These are phyloP conservation scores for Epinotia nisella DNA, from an alignment of 2,888 invertebrate species.

Conservation along the genomic window DNA sequence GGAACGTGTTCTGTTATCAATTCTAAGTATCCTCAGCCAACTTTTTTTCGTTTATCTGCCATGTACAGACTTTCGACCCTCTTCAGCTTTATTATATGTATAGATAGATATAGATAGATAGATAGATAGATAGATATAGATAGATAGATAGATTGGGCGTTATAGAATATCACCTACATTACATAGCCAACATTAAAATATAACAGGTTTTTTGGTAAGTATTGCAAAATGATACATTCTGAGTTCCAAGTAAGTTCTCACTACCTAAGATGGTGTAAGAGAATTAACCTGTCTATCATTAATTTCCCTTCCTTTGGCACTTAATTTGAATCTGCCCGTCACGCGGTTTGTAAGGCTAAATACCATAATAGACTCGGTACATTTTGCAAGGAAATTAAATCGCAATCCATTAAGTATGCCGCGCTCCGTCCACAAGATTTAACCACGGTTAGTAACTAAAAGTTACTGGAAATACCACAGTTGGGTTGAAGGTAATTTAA, in stretches of 20 bases:
- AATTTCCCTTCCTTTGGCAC: slow-evolving; percentile 10
- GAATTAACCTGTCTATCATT: slow-evolving; percentile 1
- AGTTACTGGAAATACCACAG: slow-evolving; percentile 10
- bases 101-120: too few relatives aligned
- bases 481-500: not conserved
- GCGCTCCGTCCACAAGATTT: slow-evolving; percentile 17
- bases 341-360: slow-evolving; percentile 28
- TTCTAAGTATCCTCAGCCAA: too few relatives aligned
- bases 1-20: too few relatives aligned
- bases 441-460: slow-evolving; percentile 14
- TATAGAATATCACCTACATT: too few relatives aligned
- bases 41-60: too few relatives aligned
- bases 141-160: too few relatives aligned
- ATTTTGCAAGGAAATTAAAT: slow-evolving; percentile 34
- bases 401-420: slow-evolving; percentile 20
- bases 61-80: too few relatives aligned
- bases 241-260: not conserved
- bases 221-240: not conserved
- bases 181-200: too few relatives aligned
- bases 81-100: too few relatives aligned
- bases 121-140: too few relatives aligned
- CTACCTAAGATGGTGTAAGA: not conserved
- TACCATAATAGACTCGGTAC: slow-evolving; percentile 3
- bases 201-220: too few relatives aligned
- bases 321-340: slow-evolving; percentile 8